Conservation (phyloP, 2,797 vertebrate species). For the Meriones psammophilus region DNA sequence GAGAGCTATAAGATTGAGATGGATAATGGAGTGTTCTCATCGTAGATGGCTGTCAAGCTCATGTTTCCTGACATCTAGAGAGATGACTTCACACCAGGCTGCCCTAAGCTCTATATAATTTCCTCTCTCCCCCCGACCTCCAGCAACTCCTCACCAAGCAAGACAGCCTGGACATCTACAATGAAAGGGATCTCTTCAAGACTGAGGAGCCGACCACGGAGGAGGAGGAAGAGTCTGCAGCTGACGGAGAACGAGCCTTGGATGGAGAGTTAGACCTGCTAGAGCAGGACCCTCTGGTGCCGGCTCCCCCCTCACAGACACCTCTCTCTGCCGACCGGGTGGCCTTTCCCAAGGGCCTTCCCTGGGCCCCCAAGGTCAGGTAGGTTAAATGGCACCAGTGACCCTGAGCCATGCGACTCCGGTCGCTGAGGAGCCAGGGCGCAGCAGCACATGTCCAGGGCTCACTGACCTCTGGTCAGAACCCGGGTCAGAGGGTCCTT, state of each 20-base stretch:
- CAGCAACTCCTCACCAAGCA: slow-evolving; percentile 96
- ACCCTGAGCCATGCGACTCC: background rate
- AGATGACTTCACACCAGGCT: slow-evolving; percentile 20
- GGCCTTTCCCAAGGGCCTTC: slow-evolving; percentile 97
- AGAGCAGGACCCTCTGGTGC: slow-evolving; percentile 93
- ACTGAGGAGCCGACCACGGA: slow-evolving; percentile 93
- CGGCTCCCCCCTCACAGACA: slow-evolving; percentile 87
- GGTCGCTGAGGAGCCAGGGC: background rate
- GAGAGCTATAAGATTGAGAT: background rate
- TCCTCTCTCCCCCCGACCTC: background rate
- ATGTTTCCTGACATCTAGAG: slow-evolving; percentile 17
- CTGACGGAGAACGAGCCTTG: slow-evolving; percentile 92
- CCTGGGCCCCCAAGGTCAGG: slow-evolving; percentile 99
- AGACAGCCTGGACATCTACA: slow-evolving; percentile 98
- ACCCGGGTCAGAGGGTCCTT: too few relatives aligned
- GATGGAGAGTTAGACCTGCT: slow-evolving; percentile 96
- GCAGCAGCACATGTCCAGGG: background rate
- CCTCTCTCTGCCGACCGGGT: slow-evolving; percentile 92
- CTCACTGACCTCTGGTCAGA: background rate
- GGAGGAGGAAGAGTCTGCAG: slow-evolving; percentile 93
- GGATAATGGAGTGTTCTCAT: background rate
- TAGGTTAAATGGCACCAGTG: slow-evolving; percentile 74
- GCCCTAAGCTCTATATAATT: background rate
- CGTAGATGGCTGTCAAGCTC: background rate
- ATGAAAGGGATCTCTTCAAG: slow-evolving; percentile 98